Base-by-base conservation (phyloP, 2,888 invertebrate genomes). In the Drosophila ustulata region DNA sequence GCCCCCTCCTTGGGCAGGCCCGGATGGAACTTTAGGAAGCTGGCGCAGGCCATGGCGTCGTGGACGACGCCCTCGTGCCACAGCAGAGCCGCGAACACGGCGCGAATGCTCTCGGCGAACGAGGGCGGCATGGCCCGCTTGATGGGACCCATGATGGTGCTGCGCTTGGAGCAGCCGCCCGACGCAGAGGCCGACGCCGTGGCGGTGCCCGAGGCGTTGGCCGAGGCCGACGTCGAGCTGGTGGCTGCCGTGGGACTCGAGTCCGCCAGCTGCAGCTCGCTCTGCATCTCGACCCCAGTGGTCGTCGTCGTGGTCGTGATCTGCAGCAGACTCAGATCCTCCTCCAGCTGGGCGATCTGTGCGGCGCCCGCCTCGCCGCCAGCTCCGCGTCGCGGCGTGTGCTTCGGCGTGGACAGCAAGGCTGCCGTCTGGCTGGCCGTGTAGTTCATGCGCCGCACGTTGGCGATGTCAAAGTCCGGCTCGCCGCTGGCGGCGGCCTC, bases 1-100 rank as follows among this genome's bases (percentile, higher is more conserved):
- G 93, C 96, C 75, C 94, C 96, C 89, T 96, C 95, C 90, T 97
- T 97, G 18, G 97, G 96, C 67, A 97, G 92, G 32, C 95, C 95
- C 0, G 97, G 98, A 92, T 97, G 97, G 91, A 99, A 99, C 92
- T 98, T 98, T 7, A 99, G 94, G 91, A 98, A 99, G 0, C 98
- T 97, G 0, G 99, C 98, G 90, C 98, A 98, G 0, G 99, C 98
- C 96, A 99, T 99, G 5, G 99, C 98, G 91, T 99, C 99, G 91
- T 98, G 98, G 0, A 99, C 98, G 50, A 99, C 96, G 11, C 98
- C 95, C 93, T 99, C 98, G 90, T 99, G 99, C 98, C 99, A 99
- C 1, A 99, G 93, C 83, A 99, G 95, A 0, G 99, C 98, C 0
- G 99, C 98, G 92, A 99, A 99, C 4, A 98, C 97, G 0, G 98